Percentiles rank a stretch among this genome's conserved stretches.
Evolutionary conservation across 1,140 invertebrate genomes (phyloP).

Genomic region (Pseudomyrmex gracilis): DNA sequence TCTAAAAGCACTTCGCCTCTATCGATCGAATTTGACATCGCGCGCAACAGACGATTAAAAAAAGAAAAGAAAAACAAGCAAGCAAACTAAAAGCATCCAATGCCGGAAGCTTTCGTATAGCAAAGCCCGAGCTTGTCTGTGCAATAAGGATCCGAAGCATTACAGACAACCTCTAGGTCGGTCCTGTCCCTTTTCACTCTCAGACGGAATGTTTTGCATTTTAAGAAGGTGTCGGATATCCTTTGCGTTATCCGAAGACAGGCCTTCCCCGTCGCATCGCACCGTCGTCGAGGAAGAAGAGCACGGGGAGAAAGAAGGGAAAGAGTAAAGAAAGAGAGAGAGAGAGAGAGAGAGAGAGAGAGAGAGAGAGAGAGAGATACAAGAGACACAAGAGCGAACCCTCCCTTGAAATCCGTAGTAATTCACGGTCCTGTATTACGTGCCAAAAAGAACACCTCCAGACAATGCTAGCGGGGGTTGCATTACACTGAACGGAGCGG

Average conservation of each 20-base stretch:
- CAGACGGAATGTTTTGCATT: conserved; percentile 84
- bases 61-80: background rate
- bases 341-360: conserved; percentile 5
- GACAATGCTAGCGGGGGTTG: conserved; percentile 39
- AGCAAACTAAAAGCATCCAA: conserved; percentile 18
- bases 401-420: conserved; percentile 76
- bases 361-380: conserved; percentile 16
- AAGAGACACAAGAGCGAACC: conserved; percentile 48
- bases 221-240: conserved; percentile 83
- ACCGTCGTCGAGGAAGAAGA: conserved; percentile 36
- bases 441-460: conserved; percentile 63
- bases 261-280: conserved; percentile 59
- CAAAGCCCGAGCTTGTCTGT: conserved; percentile 74
- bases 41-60: conserved; percentile 33
- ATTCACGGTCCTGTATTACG: conserved; percentile 76
- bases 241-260: conserved; percentile 77
- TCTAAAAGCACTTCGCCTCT: conserved; percentile 11
- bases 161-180: conserved; percentile 47
- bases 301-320: conserved; percentile 46
- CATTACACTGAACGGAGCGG: conserved; percentile 46
- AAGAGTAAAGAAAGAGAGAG: conserved; percentile 25
- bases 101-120: conserved; percentile 64
- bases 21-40: conserved; percentile 41
- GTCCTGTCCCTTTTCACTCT: conserved; percentile 65
- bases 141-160: conserved; percentile 76